These are phyloP conservation scores for Latheticus oryzae DNA, from an alignment of 2,888 invertebrate genomes.

Conservation along the genomic window DNA sequence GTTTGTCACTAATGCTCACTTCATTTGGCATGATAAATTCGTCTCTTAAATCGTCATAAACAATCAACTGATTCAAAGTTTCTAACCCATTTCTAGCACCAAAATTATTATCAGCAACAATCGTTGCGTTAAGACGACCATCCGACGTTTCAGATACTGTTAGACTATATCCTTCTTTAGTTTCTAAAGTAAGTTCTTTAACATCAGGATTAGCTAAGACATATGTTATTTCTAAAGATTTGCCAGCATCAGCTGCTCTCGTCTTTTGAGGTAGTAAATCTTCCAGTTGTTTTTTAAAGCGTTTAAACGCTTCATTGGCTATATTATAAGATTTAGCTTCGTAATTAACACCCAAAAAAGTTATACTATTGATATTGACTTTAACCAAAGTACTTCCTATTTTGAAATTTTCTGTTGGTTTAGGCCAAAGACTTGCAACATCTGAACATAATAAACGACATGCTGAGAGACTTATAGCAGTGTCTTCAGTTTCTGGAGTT, in stretches of 20 bases:
- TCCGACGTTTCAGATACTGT: constrained; percentile 63
- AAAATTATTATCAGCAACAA: constrained; percentile 73
- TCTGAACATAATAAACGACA: constrained; percentile 75
- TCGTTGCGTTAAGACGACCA: constrained; percentile 69
- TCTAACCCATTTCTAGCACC: constrained; percentile 77
- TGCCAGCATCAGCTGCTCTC: constrained; percentile 61
- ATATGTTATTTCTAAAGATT: constrained; percentile 55
- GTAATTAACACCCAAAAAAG: constrained; percentile 59
- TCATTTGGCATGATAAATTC: constrained; percentile 74
- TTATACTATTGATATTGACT: constrained; percentile 68
- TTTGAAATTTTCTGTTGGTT: constrained; percentile 71
- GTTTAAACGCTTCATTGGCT: constrained; percentile 52
- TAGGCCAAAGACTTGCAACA: constrained; percentile 74
- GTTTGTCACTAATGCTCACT: constrained; percentile 78
- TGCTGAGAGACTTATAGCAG: constrained; percentile 69
- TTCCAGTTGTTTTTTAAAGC: constrained; percentile 50
- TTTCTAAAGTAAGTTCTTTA: constrained; percentile 65
- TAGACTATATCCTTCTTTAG: constrained; percentile 72
- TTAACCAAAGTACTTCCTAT: constrained; percentile 69
- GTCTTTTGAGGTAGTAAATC: constrained; percentile 42
- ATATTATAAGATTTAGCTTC: constrained; percentile 47
- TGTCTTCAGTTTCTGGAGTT: constrained; percentile 52
- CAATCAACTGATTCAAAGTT: constrained; percentile 75
- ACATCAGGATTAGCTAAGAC: constrained; percentile 43
- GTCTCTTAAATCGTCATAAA: constrained; percentile 74